Evolutionary conservation across 2,888 invertebrate genomes (phyloP).

Genomic region (Busseola fusca): DNA sequence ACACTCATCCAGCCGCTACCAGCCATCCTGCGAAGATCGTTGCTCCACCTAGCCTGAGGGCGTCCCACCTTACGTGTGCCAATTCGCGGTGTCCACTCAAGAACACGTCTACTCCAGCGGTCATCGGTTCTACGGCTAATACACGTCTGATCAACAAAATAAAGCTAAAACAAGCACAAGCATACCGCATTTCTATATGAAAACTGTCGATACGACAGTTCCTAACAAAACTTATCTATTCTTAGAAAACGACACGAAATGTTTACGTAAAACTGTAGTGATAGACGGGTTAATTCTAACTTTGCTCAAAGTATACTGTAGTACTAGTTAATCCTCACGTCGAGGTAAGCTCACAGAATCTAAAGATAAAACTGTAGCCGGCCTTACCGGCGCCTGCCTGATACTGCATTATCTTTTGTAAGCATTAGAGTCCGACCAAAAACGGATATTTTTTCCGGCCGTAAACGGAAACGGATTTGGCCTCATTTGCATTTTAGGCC

Average conservation of each 20-base stretch:
- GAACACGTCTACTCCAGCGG: too few relatives aligned
- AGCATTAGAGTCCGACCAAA: slow-evolving; percentile 17
- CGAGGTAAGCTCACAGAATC: slow-evolving; percentile 77
- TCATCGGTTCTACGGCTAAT: too few relatives aligned
- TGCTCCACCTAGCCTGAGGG: too few relatives aligned
- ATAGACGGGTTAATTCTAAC: slow-evolving; percentile 68
- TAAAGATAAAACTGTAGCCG: slow-evolving; percentile 72
- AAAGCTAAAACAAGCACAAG: slow-evolving; percentile 10
- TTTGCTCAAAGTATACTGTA: slow-evolving; percentile 58
- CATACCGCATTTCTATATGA: slow-evolving; percentile 4
- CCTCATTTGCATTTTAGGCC: too few relatives aligned
- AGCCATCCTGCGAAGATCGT: too few relatives aligned
- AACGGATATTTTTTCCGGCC: neutral
- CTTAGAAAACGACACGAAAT: slow-evolving; percentile 52
- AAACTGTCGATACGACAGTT: slow-evolving; percentile 29
- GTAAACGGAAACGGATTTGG: too few relatives aligned
- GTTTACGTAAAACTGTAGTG: slow-evolving; percentile 56
- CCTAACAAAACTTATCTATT: slow-evolving; percentile 34
- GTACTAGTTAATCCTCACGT: slow-evolving; percentile 77
- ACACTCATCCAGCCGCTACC: too few relatives aligned
- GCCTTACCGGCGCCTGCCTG: slow-evolving; percentile 67
- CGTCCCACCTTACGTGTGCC: too few relatives aligned
- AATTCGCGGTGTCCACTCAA: too few relatives aligned
- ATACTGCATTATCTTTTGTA: slow-evolving; percentile 61
- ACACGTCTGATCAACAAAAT: neutral